Evolutionary conservation across 2,888 invertebrate species (phyloP), one percentile per base, ranked within the genome.

Genomic region (Orchestes rusci): DNA sequence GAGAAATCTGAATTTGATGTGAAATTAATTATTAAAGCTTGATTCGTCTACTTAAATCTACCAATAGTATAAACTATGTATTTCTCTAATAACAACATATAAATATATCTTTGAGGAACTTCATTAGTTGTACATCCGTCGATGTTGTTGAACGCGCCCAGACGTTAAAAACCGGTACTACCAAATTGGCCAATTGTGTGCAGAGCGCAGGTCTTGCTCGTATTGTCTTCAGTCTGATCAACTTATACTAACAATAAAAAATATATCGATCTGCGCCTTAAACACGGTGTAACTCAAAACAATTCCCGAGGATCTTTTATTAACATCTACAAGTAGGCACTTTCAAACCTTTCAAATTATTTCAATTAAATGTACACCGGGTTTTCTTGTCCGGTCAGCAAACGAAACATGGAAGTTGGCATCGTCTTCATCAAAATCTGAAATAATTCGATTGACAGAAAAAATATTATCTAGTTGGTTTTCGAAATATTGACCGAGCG

Each of bases 371-470:
- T 96, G 74, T 95, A 99, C 72, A 96, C 88, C 58, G 99, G 99
- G 70, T 93, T 92, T 75, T 99, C 99, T 73, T 99, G 99, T 50
- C 99, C 99, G 58, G 99, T 99, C 65, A 99, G 76, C 67, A 99
- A 78, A 63, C 97, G 83, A 77, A 96, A 99, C 94, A 99, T 99
- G 55, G 97, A 97, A 56, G 99, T 99, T 60, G 99, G 99, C 99
- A 99, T 99, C 49, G 99, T 99, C 75, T 99, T 99, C 97, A 99
- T 99, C 61, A 96, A 79, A 61, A 99, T 99, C 95, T 96, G 16
- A 27, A 50, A 77, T 15, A 43, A 41, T n/a, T n/a, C n/a, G n/a
- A n/a, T n/a, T n/a, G n/a, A n/a, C n/a, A n/a, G n/a, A n/a, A n/a
- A n/a, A n/a, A n/a, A n/a, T n/a, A n/a, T n/a, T n/a, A n/a, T n/a